Conservation (phyloP, 2,888 invertebrate genomes). For the Pseudococcus jackbeardsleyi region DNA sequence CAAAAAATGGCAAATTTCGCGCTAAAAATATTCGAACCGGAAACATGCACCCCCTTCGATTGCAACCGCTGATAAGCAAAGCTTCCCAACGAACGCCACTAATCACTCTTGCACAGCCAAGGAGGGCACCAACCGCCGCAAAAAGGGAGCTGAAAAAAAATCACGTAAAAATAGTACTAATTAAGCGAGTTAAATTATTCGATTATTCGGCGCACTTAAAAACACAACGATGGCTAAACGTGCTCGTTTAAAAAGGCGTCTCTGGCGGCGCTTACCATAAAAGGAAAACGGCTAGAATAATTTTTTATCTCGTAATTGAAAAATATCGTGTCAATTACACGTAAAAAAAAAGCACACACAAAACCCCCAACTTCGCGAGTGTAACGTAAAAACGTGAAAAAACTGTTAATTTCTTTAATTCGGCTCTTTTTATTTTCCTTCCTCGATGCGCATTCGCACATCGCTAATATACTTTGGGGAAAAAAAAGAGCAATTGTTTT, state of each 20-base stretch:
- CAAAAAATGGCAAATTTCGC: not conserved
- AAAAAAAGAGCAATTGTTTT: slow-evolving; percentile 41
- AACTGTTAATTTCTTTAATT: slow-evolving; percentile 46
- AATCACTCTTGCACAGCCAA: not conserved
- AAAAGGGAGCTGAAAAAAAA: not conserved
- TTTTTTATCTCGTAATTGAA: slow-evolving; percentile 48
- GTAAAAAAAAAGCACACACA: slow-evolving; percentile 16
- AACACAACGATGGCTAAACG: slow-evolving; percentile 30
- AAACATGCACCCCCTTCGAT: not conserved
- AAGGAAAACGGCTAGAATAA: slow-evolving; percentile 36
- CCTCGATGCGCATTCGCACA: slow-evolving; percentile 31
- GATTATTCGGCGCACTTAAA: slow-evolving; percentile 37
- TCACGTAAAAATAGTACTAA: slow-evolving; percentile 42
- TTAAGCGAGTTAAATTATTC: slow-evolving; percentile 45
- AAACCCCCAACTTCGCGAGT: not conserved
- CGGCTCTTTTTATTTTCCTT: not conserved
- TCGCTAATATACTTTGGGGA: slow-evolving; percentile 11
- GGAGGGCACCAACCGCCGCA: not conserved
- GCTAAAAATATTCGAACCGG: not conserved
- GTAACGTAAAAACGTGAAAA: slow-evolving; percentile 39
- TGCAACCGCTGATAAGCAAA: not conserved
- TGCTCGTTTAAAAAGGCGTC: slow-evolving; percentile 36
- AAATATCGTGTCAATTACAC: slow-evolving; percentile 54
- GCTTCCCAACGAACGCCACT: slow-evolving; percentile 2
- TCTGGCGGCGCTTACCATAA: not conserved